Base-by-base conservation (phyloP, 2,888 invertebrate species). In the Pterobdella sp. region DNA sequence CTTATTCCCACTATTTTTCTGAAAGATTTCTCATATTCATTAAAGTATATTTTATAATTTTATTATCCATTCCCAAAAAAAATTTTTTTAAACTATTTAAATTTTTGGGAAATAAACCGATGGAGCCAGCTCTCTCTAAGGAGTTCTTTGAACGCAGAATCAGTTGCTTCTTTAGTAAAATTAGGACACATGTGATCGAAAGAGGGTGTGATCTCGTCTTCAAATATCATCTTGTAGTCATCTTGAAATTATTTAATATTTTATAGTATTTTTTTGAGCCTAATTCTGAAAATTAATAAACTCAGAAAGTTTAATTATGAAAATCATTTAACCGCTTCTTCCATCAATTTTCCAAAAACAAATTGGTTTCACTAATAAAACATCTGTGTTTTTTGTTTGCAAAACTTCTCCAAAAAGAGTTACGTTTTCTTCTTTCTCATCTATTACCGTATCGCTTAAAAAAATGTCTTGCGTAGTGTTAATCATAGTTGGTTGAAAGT, bases 341-440 rank as follows among this genome's bases (percentile, higher is more conserved):
- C 60, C 60, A 26, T 56, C 60, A 3, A 56, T 26, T n/a, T 26
- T 56, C 60, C 60, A 56, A n/a, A 56, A 56, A n/a, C 60, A 56
- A 26, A 56, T n/a, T 3, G 60, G 60, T 56, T n/a, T 56, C n/a
- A 56, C 26, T 4, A 56, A 26, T 22, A 18, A 56, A 3, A 56
- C 60, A n/a, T 56, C 60, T 4, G n/a, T 4, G 60, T 56, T 56
- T 56, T n/a, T 56, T 22, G 60, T 56, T n/a, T 42, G 42, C 7
- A 42, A 18, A 18, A 7, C 18, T 18, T 42, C 42, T 42, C 18
- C 42, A 18, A 42, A 42, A 42, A 18, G 42, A 7, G 42, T 18
- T 18, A 42, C 42, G 18, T 7, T 42, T n/a, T n/a, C n/a, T n/a
- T n/a, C n/a, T n/a, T n/a, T n/a, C n/a, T n/a, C n/a, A n/a, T n/a